These are phyloP conservation scores for Drosophila ananassae DNA, from an alignment of 1,140 invertebrate genomes.

Conservation along the genomic window DNA sequence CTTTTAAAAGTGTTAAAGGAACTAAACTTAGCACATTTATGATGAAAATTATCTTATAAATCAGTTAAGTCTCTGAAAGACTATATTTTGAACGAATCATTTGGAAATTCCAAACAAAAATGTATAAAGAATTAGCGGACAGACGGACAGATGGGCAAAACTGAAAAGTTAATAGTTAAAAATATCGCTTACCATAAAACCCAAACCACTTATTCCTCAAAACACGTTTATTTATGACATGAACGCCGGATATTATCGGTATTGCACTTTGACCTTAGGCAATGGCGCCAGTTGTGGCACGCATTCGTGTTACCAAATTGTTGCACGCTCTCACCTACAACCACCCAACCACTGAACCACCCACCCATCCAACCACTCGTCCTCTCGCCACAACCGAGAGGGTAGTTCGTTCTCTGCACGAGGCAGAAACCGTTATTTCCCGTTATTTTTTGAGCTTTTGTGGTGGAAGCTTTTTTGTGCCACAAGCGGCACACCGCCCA, in stretches of 20 bases:
- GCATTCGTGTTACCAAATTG: slow-evolving; percentile 29
- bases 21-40: too few species aligned
- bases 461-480: slow-evolving; percentile 1
- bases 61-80: too few species aligned
- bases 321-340: slow-evolving; percentile 28
- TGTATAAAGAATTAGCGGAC: too few species aligned
- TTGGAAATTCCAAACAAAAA: too few species aligned
- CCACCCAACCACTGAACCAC: background rate
- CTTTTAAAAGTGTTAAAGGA: too few species aligned
- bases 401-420: background rate
- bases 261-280: slow-evolving; percentile 59
- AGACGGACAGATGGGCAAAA: too few species aligned
- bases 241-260: slow-evolving; percentile 17
- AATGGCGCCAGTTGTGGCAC: slow-evolving; percentile 46
- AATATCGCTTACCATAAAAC: background rate
- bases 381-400: background rate
- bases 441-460: slow-evolving; percentile 38
- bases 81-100: too few species aligned
- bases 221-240: slow-evolving; percentile 36
- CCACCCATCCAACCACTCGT: background rate
- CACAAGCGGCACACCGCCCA: slow-evolving; percentile 3
- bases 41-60: too few species aligned
- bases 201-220: background rate
- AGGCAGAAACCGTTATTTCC: slow-evolving; percentile 25
- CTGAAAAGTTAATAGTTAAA: too few species aligned